Percentiles rank a stretch among this genome's conserved stretches.
Conservation (phyloP, 2,113 vertebrate species). For the Eclectus roratus region DNA sequence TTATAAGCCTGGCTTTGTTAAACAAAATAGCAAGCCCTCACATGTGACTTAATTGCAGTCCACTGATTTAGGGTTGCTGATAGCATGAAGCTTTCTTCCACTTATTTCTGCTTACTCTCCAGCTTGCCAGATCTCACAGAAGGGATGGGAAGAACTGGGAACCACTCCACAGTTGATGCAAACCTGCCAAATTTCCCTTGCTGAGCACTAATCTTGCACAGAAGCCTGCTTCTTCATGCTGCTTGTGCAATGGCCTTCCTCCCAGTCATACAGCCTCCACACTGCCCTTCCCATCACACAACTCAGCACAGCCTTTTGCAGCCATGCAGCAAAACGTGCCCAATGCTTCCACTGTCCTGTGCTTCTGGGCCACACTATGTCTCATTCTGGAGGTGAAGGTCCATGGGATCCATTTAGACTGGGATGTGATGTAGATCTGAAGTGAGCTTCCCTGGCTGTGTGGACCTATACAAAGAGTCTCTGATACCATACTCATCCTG, state of each 20-base stretch:
- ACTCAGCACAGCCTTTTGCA: not conserved
- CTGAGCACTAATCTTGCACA: not conserved
- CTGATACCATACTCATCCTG: not conserved
- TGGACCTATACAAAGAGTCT: not conserved
- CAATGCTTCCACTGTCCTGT: rapidly evolving
- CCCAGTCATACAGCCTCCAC: rapidly evolving
- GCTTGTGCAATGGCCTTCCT: not conserved
- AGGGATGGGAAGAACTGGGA: not conserved
- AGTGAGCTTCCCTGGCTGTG: not conserved
- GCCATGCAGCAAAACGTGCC: not conserved
- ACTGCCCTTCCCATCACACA: not conserved
- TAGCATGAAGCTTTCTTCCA: not conserved
- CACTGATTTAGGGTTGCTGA: not conserved
- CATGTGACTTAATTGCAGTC: not conserved
- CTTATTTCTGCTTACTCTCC: not conserved
- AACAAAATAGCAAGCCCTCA: not conserved
- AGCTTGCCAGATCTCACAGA: not conserved
- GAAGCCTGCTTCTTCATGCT: not conserved
- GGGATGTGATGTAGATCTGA: not conserved
- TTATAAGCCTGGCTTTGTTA: not conserved
- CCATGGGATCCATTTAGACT: not conserved
- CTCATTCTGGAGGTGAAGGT: not conserved
- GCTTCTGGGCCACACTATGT: not conserved
- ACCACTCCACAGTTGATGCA: no score
- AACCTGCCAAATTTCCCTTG: not conserved